Percentiles rank a stretch among this genome's conserved stretches.
Conservation (phyloP, 2,888 invertebrate species). For the Ctenicera cuprea region DNA sequence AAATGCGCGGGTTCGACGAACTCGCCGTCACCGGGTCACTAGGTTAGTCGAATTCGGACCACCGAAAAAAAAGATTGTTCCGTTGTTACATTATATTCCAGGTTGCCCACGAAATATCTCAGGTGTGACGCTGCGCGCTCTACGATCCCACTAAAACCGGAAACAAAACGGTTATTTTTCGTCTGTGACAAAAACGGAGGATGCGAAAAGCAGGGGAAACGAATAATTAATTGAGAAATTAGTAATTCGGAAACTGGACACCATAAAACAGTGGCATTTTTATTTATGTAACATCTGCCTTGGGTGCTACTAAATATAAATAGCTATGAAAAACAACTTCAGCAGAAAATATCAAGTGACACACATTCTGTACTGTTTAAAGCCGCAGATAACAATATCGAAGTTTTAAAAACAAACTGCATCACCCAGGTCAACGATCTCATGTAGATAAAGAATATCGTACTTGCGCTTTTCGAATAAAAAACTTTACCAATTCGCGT, state of each 20-base stretch:
- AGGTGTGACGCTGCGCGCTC: conserved; percentile 38
- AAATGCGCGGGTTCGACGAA: conserved; percentile 58
- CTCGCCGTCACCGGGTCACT: conserved; percentile 63
- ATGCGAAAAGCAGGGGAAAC: conserved; percentile 16
- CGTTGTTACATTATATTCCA: conserved; percentile 56
- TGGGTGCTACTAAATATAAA: conserved; percentile 45
- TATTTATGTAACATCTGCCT: conserved; percentile 51
- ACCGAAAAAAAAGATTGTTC: conserved; percentile 60
- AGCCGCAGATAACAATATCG: conserved; percentile 51
- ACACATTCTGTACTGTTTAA: conserved; percentile 50
- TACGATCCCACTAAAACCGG: conserved; percentile 23
- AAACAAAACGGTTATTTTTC: conserved; percentile 21
- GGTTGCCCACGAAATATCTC: conserved; percentile 46
- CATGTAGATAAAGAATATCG: not conserved
- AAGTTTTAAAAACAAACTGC: conserved; percentile 52
- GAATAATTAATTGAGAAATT: too few relatives aligned
- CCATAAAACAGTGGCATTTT: conserved; percentile 22
- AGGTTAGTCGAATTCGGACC: conserved; percentile 65
- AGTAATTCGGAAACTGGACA: too few relatives aligned
- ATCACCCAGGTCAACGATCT: conserved; percentile 44
- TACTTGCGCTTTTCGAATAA: not conserved
- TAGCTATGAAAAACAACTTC: conserved; percentile 44
- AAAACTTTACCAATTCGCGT: too few relatives aligned
- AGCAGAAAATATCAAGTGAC: conserved; percentile 52
- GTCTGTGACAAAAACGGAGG: not conserved